Conservation (phyloP, 2,888 invertebrate genomes). For the Ephialtes manifestator region DNA sequence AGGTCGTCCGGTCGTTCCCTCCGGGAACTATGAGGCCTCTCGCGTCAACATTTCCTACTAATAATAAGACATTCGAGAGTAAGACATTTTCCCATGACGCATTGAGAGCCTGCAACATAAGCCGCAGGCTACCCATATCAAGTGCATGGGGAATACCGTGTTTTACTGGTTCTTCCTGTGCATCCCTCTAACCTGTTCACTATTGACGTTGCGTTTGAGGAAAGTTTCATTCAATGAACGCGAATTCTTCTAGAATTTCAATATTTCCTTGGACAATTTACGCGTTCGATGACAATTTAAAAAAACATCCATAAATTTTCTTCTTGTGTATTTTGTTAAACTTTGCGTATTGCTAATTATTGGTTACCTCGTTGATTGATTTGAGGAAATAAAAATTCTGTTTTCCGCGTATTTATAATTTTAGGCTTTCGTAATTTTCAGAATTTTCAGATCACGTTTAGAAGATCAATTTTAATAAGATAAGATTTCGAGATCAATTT, state of each 20-base stretch:
- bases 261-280: background rate
- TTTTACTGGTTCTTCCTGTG: slow-evolving; percentile 26
- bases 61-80: background rate
- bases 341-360: background rate
- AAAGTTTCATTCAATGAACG: slow-evolving; percentile 16
- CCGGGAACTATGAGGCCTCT: slow-evolving; percentile 25
- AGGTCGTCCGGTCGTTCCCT: slow-evolving; percentile 47
- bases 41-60: slow-evolving; percentile 40
- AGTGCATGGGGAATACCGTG: slow-evolving; percentile 45
- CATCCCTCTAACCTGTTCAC: background rate
- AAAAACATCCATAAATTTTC: background rate
- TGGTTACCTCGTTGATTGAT: background rate
- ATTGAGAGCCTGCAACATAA: slow-evolving; percentile 17
- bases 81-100: slow-evolving; percentile 56
- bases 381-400: background rate
- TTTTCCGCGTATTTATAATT: background rate
- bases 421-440: background rate
- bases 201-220: background rate
- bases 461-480: no score
- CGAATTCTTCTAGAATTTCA: background rate
- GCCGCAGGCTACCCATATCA: background rate
- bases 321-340: background rate
- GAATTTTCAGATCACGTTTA: background rate
- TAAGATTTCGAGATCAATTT: no score
- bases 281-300: background rate